Evolutionary conservation across 2,888 invertebrate species (phyloP).

Genomic region (Hypomecis punctinalis): DNA sequence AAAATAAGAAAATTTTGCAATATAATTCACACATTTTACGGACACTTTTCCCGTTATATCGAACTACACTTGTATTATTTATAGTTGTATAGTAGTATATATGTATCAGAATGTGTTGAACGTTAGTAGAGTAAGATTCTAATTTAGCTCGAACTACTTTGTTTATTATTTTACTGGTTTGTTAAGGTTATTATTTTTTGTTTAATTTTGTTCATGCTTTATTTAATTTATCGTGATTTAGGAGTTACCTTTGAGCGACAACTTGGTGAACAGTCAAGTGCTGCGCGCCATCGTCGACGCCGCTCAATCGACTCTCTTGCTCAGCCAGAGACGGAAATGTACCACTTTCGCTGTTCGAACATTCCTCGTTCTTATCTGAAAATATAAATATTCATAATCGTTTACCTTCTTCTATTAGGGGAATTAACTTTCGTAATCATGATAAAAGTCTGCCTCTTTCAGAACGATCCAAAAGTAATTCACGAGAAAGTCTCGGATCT

Average conservation of each 20-base stretch:
- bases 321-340: constrained; percentile 84
- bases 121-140: too few species aligned
- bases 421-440: background rate
- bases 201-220: too few species aligned
- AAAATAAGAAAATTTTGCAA: background rate
- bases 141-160: too few species aligned
- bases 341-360: constrained; percentile 71
- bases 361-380: constrained; percentile 75
- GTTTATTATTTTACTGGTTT: too few species aligned
- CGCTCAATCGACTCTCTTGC: constrained; percentile 76
- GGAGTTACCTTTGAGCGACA: constrained; percentile 88
- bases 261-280: constrained; percentile 91
- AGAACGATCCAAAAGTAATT: background rate
- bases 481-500: too few species aligned
- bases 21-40: too few species aligned
- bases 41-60: too few species aligned
- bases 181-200: too few species aligned
- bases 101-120: too few species aligned
- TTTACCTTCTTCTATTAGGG: background rate
- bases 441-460: background rate
- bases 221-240: too few species aligned
- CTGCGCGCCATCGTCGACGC: constrained; percentile 84
- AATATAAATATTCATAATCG: constrained; percentile 15
- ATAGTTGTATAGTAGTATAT: too few species aligned
- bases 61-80: too few species aligned